Evolutionary conservation across 2,888 invertebrate genomes (phyloP).

Genomic region (Cinara cedri): DNA sequence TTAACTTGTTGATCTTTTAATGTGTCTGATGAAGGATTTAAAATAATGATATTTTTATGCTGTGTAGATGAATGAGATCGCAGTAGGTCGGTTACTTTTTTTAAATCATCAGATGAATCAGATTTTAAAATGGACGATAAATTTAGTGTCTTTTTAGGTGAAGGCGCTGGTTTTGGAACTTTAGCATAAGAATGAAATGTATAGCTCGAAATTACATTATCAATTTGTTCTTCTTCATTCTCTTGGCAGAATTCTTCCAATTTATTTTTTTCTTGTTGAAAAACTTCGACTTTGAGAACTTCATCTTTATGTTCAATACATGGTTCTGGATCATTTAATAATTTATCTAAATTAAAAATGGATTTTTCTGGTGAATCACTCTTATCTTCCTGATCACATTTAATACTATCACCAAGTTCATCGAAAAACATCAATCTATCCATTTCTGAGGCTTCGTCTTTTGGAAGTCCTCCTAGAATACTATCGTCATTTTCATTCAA

Average conservation of each 20-base stretch:
- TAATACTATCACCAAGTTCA: slow-evolving; percentile 52
- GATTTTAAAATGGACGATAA: slow-evolving; percentile 40
- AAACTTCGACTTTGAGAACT: slow-evolving; percentile 14
- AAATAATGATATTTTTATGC: slow-evolving; percentile 51
- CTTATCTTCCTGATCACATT: slow-evolving; percentile 52
- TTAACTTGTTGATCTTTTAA: slow-evolving; percentile 49
- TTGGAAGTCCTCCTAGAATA: slow-evolving; percentile 53
- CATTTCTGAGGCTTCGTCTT: slow-evolving; percentile 54
- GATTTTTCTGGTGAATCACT: slow-evolving; percentile 50
- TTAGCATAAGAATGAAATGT: slow-evolving; percentile 58
- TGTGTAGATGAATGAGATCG: slow-evolving; percentile 43
- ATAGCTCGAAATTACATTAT: slow-evolving; percentile 42
- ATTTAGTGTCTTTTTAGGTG: slow-evolving; percentile 43
- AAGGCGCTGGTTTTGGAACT: slow-evolving; percentile 45
- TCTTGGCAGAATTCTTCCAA: slow-evolving; percentile 10
- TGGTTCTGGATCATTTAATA: slow-evolving; percentile 54
- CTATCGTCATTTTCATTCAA: slow-evolving; percentile 56
- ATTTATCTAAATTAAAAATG: slow-evolving; percentile 47
- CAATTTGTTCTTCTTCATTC: slow-evolving; percentile 49
- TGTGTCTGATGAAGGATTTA: slow-evolving; percentile 43
- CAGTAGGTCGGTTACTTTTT: slow-evolving; percentile 45
- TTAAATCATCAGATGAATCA: slow-evolving; percentile 45
- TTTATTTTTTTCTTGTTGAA: slow-evolving; percentile 27
- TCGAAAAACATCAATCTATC: slow-evolving; percentile 53
- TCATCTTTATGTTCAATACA: slow-evolving; percentile 36